A percentile compares a stretch with the other conserved stretches of the same genome.
These are phyloP conservation scores for Caranx melampygus DNA, from an alignment of 2,113 vertebrate genomes.

Conservation along the genomic window DNA sequence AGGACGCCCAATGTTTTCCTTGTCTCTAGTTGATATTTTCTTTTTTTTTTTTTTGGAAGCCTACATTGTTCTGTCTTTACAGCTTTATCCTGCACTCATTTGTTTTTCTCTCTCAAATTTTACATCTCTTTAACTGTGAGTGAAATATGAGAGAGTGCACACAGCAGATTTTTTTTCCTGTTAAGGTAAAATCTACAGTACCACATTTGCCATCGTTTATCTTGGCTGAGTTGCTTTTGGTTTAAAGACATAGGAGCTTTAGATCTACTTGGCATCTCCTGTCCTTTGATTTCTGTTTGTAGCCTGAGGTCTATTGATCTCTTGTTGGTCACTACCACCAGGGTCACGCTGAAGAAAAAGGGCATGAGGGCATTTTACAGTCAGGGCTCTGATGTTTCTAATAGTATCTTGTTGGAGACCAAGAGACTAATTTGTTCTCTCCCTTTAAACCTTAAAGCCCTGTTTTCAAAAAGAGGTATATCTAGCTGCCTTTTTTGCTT, in stretches of 20 bases:
- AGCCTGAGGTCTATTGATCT: neutral
- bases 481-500: neutral
- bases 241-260: neutral
- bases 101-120: neutral
- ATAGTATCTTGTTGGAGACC: neutral
- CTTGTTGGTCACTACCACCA: neutral
- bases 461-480: neutral
- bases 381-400: neutral
- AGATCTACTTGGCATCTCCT: neutral
- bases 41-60: neutral
- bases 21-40: neutral
- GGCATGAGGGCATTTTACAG: neutral
- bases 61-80: neutral
- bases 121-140: neutral
- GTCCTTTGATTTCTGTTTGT: constrained; percentile 1
- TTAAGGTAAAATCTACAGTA: neutral
- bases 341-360: constrained; percentile 1
- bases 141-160: neutral
- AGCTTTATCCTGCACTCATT: neutral
- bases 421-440: neutral
- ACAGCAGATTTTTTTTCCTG: neutral
- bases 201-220: constrained; percentile 1
- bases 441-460: neutral
- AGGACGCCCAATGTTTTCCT: constrained; percentile 1
- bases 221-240: neutral